Conservation (phyloP, 2,113 vertebrate species). For the Oxygymnocypris stewartii region DNA sequence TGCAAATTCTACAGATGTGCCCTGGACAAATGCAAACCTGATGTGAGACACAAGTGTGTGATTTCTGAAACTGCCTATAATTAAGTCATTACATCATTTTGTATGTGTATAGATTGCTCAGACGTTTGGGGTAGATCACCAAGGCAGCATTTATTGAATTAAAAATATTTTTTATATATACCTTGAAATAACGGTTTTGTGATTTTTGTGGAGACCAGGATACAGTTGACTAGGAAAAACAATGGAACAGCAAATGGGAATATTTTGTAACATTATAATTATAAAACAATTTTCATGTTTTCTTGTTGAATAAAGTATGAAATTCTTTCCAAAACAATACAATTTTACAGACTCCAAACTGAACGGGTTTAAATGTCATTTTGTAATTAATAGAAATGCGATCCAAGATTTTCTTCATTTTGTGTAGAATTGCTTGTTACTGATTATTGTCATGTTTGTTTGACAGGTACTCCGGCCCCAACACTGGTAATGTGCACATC, state of each 20-base stretch:
- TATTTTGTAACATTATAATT: not conserved
- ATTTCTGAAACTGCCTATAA: not conserved
- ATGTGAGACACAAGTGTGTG: not conserved
- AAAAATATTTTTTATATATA: too few species aligned
- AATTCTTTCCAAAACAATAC: too few species aligned
- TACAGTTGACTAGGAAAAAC: too few species aligned
- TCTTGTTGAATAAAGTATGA: not conserved
- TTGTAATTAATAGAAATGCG: not conserved
- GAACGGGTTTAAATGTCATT: not conserved
- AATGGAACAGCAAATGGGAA: not conserved
- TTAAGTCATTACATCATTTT: not conserved
- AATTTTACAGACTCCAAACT: too few species aligned
- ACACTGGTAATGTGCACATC: constrained; percentile 98
- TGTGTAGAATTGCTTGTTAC: constrained; percentile 52
- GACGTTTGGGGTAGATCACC: not conserved
- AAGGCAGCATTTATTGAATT: not conserved
- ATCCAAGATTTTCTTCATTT: not conserved
- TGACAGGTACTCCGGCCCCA: constrained; percentile 94
- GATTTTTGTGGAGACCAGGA: too few species aligned
- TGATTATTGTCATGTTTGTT: not conserved
- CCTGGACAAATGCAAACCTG: not conserved
- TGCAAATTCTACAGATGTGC: not conserved
- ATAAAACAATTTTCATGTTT: not conserved
- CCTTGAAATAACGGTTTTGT: too few species aligned
- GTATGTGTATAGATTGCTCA: not conserved